Evolutionary conservation across 2,888 invertebrate genomes (phyloP), one percentile per base, ranked within the genome.

Genomic region (Drosophila sordidula): DNA sequence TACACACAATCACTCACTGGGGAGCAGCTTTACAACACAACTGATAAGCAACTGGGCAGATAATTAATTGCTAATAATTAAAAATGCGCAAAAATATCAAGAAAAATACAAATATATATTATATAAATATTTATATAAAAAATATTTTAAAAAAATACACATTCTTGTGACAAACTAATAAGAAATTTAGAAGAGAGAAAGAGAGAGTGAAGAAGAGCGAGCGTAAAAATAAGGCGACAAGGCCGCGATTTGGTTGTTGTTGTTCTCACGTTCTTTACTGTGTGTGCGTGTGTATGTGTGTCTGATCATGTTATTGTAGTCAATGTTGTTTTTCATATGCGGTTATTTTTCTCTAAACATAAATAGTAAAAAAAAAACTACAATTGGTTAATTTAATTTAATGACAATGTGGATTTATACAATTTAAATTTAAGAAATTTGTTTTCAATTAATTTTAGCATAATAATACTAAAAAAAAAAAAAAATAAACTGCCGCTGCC

Each of bases 201-300:
- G 22, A 16, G 42, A 32, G 39, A 57, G 39, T 18, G 18, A 25
- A 34, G 25, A 12, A 29, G 29, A 52, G 8, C 42, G 36, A 49
- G 38, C 32, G 32, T 14, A 58, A 63, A 65, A 61, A 51, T 67
- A 69, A 64, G 39, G 58, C 70, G 79, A 71, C 81, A 82, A 89
- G 82, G 82, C 87, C 89, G 82, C 61, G 4, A 34, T 54, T 69
- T 61, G 45, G 36, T 42, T 46, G 25, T 61, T 65, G 54, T 64
- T 57, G 50, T 50, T 36, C 38, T 47, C 36, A 44, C 34, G 47
- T 47, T 49, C 38, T 41, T 41, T 11, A 38, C 3, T 44, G 9
- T 51, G 32, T 22, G 8, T 38, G 25, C 32, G 18, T 36, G 4
- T 26, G 34, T 14, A 18, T 26, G 39, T 34, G 41, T 58, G 32